These are phyloP conservation scores for Tetrao urogallus DNA, from an alignment of 2,113 vertebrate species.

Conservation along the genomic window DNA sequence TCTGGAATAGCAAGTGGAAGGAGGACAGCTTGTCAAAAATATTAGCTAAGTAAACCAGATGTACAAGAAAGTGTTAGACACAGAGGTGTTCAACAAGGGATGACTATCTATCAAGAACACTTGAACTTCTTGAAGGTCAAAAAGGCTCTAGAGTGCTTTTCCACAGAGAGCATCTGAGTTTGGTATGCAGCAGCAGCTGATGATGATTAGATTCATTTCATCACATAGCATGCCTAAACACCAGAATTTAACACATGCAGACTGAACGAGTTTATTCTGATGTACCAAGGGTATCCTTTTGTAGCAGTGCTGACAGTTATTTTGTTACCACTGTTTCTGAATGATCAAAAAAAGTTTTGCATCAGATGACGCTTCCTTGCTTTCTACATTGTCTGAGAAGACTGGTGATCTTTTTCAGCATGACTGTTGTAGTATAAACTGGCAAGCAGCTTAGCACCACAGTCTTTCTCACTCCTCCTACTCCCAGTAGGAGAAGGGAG, in stretches of 20 bases:
- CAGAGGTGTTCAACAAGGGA: not conserved
- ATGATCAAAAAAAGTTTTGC: not conserved
- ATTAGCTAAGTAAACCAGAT: not conserved
- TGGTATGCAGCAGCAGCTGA: not conserved
- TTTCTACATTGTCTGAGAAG: not conserved
- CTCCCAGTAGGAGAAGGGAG: not conserved
- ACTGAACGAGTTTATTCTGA: not conserved
- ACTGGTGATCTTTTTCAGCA: not conserved
- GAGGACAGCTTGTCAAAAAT: not conserved
- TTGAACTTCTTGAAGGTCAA: slow-evolving; percentile 21
- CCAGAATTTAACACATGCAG: not conserved
- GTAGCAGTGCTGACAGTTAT: not conserved
- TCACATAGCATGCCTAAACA: not conserved
- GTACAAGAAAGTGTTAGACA: not conserved
- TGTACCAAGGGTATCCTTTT: not conserved
- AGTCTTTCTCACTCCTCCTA: not conserved
- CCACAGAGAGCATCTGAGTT: not conserved
- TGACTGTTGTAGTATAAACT: not conserved
- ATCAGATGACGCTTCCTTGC: not conserved
- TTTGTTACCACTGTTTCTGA: not conserved
- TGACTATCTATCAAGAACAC: not conserved
- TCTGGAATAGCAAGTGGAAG: not conserved
- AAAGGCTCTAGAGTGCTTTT: not conserved
- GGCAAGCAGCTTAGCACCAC: too few species aligned
- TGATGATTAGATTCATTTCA: not conserved